Evolutionary conservation across 2,888 invertebrate species (phyloP), one percentile per base, ranked within the genome.

Genomic region (Leuctra nigra): DNA sequence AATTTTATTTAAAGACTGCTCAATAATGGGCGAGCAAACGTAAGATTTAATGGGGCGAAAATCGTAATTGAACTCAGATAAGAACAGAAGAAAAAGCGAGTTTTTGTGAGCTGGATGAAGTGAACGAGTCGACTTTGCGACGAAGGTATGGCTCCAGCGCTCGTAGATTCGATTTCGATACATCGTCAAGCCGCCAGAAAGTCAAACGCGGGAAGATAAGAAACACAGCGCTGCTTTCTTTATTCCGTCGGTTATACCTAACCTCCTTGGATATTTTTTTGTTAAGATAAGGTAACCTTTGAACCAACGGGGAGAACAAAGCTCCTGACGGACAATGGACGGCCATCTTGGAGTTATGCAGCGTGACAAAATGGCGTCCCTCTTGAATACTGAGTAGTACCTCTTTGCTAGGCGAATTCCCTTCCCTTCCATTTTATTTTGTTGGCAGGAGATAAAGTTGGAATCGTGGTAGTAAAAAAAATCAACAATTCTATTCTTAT

Each of bases 51-150:
- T 56, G 56, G 56, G 11, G 46, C 39, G 56, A 46, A 41, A 52
- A 56, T 53, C 56, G 56, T 56, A 53, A 56, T 56, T 56, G 53
- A 55, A 39, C 48, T 24, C 38, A 55, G 55, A 55, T 55, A 55
- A 55, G 55, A 39, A 33, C 24, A 48, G 39, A 38, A 47, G 55
- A 25, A 47, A 38, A 50, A 38, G 24, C 39, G 20, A 35, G 18
- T 29, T 54, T 54, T 41, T 54, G 25, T 50, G 29, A 50, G 50
- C 53, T 54, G 38, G 18, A 39, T 38, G 25, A 38, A 41, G 39
- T 24, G 38, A 54, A 54, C 25, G 53, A 41, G 23, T 20, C 16
- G 18, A 41, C n/a, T 41, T 29, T 54, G 22, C 44, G 9, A 9
- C 18, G n/a, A 7, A 13, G 39, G 16, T 24, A 41, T 39, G 39